Evolutionary conservation across 2,797 vertebrate species (phyloP), one percentile per base, ranked within the genome.

Genomic region (Oreochromis grahami): DNA sequence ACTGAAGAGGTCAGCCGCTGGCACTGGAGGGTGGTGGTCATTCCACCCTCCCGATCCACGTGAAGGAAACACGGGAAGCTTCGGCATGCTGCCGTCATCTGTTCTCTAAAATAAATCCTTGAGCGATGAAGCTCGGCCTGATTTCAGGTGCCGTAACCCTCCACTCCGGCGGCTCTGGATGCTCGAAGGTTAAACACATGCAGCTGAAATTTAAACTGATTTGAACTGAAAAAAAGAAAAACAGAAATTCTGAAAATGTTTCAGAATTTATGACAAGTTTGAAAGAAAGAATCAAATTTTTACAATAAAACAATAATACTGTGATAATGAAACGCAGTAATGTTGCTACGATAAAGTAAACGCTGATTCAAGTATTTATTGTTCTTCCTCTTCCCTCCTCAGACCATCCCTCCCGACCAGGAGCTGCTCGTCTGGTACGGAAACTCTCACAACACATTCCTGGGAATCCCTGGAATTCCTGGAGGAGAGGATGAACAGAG

Each of bases 351-450:
- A 43, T 7, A 0, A 48, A 74, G 17, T 32, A 19, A 50, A 50
- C 5, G 10, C 6, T 11, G 41, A 19, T 48, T 0, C 41, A 72
- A 17, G 24, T 72, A 19, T 29, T 45, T 48, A 72, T 48, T 26
- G 14, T 26, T 48, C 68, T 11, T 14, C 8, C 21, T 45, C 9
- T n/a, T 11, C 9, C 24, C n/a, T 36, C 76, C 53, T 34, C 85
- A 99, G 98, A 99, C 98, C 38, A 98, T 99, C 84, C 98, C 98
- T 24, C 98, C 98, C 0, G 98, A 99, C 84, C 98, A 99, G 95
- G 98, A 99, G 88, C 95, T 99, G 86, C 95, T 99, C 76, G 98
- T 99, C 52, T 99, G 98, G 98, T 99, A 99, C 0, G 97, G 98
- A 58, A 99, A 98, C 91, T 98, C 98, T 1, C 98, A 98, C 84